Percentiles rank a stretch among this genome's conserved stretches.
phyloP scores from a whole-genome alignment of 2,797 vertebrate genomes.

The Heliangelus exortis region DNA sequence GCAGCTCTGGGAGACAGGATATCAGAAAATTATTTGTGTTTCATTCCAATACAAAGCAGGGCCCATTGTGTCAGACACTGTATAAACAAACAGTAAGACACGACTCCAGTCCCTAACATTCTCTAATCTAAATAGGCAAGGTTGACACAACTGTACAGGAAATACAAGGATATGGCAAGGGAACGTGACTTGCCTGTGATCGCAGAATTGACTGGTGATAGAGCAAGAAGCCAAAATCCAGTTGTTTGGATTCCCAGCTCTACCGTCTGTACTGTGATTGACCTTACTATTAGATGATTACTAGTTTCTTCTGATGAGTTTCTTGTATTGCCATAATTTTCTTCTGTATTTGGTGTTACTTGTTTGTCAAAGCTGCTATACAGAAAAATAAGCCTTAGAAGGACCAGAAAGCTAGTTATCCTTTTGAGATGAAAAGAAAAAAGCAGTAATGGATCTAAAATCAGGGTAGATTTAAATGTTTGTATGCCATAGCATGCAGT shows the following conservation, averaged over 20 bases:
- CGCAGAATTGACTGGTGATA: neutral
- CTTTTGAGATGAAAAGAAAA: neutral
- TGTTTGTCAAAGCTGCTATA: neutral
- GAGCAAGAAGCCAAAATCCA: slow-evolving; percentile 8
- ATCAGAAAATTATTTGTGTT: slow-evolving; percentile 33
- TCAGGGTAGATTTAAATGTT: slow-evolving; percentile 11
- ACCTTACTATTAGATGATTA: neutral
- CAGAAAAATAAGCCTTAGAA: neutral
- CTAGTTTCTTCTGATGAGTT: neutral
- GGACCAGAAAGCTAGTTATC: neutral
- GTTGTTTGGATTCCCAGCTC: neutral
- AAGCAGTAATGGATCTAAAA: neutral
- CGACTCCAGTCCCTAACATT: neutral
- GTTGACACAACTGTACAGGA: neutral
- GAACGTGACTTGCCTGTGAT: neutral
- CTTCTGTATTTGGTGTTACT: neutral
- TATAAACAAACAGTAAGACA: slow-evolving; percentile 25
- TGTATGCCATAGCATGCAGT: neutral
- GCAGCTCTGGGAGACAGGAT: slow-evolving; percentile 33
- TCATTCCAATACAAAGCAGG: slow-evolving; percentile 12
- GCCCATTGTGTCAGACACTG: neutral
- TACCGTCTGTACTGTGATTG: neutral
- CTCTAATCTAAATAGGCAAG: neutral
- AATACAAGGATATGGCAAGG: neutral
- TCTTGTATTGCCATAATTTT: neutral